Evolutionary conservation across 2,113 vertebrate genomes (phyloP), one percentile per base, ranked within the genome.

Genomic region (Nycticorax nycticorax): DNA sequence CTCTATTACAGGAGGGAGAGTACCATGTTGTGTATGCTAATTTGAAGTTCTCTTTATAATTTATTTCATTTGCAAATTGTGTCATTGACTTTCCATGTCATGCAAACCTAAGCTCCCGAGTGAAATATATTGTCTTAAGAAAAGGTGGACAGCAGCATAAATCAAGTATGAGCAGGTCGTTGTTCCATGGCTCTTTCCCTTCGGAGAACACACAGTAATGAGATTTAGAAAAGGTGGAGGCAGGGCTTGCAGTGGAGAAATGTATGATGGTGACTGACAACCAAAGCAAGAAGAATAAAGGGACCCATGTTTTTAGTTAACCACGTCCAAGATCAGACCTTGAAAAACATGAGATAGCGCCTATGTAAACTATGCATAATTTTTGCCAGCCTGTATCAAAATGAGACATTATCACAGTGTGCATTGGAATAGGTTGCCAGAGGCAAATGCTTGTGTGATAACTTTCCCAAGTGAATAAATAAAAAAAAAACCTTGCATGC

Each of bases 71-170:
- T 94, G 59, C 33, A 91, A 89, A 79, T 86, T 48, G 52, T 59
- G 27, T 60, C 7, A 76, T 60, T 86, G 64, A 64, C 45, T 79
- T 94, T 55, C 60, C 62, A 55, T 43, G 83, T 91, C 50, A 86
- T 64, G 57, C 50, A 93, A 85, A 78, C 57, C 23, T 56, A 73
- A 93, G 32, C 16, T 89, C 15, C 56, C 12, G 16, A 83, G 56
- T 72, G 43, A 94, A 93, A 89, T 87, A 90, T 13, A 55, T 89
- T 94, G 74, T 80, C 89, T 94, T 85, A 94, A 80, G 75, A 85
- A 89, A 88, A 84, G 43, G 14, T 92, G 85, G 69, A 76, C 68
- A 86, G 64, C 68, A 92, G 56, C 80, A 93, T 92, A 95, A 97
- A 84, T 88, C 72, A 92, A 86, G 47, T 71, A 53, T 0, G 2